These are phyloP conservation scores for Plecotus auritus DNA, from an alignment of 2,113 vertebrate species.

Conservation along the genomic window DNA sequence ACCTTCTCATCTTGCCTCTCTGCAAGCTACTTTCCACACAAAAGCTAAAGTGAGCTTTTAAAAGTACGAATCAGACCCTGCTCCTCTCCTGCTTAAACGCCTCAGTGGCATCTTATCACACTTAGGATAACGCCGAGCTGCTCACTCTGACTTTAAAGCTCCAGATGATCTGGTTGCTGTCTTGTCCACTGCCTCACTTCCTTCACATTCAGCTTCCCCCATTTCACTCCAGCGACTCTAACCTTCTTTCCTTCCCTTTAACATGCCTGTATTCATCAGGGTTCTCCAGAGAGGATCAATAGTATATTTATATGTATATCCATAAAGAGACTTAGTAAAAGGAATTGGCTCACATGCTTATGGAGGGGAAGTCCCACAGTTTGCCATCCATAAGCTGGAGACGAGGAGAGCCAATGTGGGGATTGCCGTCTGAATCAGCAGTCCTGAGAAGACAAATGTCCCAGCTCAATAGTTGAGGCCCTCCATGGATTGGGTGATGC, in stretches of 20 bases:
- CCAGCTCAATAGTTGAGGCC: neutral
- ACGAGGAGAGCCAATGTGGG: neutral
- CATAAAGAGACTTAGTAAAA: neutral
- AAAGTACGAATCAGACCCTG: neutral
- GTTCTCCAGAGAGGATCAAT: neutral
- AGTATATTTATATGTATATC: neutral
- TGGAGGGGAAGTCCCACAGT: neutral
- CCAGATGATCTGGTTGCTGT: neutral
- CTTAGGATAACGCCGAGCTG: neutral
- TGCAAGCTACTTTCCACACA: neutral
- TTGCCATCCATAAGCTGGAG: neutral
- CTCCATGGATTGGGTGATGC: neutral
- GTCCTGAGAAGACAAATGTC: neutral
- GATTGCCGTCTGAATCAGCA: neutral
- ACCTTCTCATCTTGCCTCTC: neutral
- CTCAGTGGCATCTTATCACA: neutral
- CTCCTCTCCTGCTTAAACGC: neutral
- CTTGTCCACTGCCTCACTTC: neutral
- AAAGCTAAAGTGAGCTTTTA: neutral
- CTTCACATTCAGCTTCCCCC: neutral
- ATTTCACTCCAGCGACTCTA: neutral
- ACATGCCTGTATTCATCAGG: neutral
- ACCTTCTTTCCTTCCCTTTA: neutral
- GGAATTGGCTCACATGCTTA: neutral
- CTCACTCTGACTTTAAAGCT: neutral